Base-by-base conservation (phyloP, 2,113 vertebrate genomes). In the Haliaeetus leucogaster region DNA sequence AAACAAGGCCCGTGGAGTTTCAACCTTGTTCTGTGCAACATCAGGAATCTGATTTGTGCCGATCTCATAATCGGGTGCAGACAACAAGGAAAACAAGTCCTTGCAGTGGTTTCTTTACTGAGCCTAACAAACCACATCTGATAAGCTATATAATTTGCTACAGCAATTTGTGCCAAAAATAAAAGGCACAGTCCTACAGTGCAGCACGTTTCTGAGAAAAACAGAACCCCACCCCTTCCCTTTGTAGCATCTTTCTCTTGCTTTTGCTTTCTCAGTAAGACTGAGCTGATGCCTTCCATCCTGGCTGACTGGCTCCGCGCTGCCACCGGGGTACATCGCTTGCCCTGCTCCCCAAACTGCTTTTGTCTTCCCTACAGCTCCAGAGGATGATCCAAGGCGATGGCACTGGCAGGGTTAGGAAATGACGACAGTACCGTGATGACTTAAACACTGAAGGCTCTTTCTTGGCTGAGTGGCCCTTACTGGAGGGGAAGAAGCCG, bases 141-240 rank as follows among this genome's bases (percentile, higher is more conserved):
- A 98, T 98, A 98, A 98, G 97, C 98, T 97, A 96, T 98, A 96
- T 98, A 98, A 98, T 98, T 98, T 98, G 98, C 98, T 97, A 72
- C 95, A 97, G 97, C 97, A 97, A 97, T 98, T 98, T 98, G 98
- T 98, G 98, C 98, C 98, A 98, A 98, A 98, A 98, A 98, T 98
- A 98, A 98, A 97, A 98, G 97, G 90, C 97, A 95, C 91, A 96
- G 97, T 98, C 97, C 95, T 98, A 97, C 96, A 98, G 97, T 63
- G 96, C 96, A 91, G 82, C 95, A 97, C 59, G 94, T 98, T 98
- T 98, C 97, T 97, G 97, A 98, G 98, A 98, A 98, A 98, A 98
- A 97, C 97, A 97, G 52, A 97, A 96, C 96, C 93, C 97, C 62
- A 90, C 97, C 97, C 97, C 93, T 94, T 93, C 94, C 94, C 96